Evolutionary conservation across 2,113 vertebrate species (phyloP).

Genomic region (Apus apus): DNA sequence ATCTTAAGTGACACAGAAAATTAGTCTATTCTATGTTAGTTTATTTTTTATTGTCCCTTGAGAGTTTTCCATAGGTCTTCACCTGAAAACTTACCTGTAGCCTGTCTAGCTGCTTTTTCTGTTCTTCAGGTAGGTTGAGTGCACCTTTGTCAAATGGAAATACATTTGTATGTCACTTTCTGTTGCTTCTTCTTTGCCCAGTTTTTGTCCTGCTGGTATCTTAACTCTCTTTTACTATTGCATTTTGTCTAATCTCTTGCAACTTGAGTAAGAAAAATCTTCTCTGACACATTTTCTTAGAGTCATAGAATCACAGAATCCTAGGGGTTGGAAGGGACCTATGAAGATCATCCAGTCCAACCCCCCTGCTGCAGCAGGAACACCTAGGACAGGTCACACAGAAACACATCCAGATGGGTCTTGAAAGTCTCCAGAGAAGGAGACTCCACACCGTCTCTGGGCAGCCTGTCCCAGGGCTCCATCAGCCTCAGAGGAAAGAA

Average conservation of each 20-base stretch:
- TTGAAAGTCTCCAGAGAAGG: no score
- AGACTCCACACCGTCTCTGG: no score
- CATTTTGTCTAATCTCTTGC: not conserved
- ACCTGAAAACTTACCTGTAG: not conserved
- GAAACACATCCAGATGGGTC: no score
- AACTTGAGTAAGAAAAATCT: not conserved
- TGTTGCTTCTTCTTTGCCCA: not conserved
- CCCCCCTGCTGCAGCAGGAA: no score
- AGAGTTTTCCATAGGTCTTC: not conserved
- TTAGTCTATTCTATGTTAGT: not conserved
- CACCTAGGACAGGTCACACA: no score
- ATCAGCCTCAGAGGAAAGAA: no score
- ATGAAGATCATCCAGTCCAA: no score
- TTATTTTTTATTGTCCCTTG: not conserved
- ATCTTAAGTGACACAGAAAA: not conserved
- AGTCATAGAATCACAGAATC: no score
- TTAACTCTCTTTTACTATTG: not conserved
- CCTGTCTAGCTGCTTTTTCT: not conserved
- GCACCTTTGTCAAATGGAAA: not conserved
- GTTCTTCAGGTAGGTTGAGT: not conserved
- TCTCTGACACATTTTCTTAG: not conserved
- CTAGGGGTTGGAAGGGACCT: no score
- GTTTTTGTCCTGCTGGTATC: not conserved
- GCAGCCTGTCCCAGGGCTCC: no score
- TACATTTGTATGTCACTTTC: not conserved